Conservation (phyloP, 92 coral and sea anemone species). For the Epizoanthus fatuus region DNA sequence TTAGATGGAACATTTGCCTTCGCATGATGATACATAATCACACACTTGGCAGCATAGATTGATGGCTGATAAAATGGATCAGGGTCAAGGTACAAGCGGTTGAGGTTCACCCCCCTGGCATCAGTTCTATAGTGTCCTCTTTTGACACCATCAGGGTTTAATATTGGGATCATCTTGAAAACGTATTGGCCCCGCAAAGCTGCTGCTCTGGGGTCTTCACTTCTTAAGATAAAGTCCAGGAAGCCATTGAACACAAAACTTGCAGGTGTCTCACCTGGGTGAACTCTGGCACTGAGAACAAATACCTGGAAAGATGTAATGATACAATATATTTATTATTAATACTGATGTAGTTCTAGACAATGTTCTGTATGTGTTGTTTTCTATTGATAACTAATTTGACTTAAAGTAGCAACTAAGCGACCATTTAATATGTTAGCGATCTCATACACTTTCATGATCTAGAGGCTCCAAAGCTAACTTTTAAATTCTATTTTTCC, state of each 20-base stretch:
- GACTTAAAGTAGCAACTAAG: too few species aligned
- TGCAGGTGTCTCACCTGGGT: constrained; percentile 99
- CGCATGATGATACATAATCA: constrained; percentile 78
- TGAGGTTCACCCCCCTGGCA: constrained; percentile 91
- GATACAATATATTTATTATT: background rate
- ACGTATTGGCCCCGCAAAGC: constrained; percentile 85
- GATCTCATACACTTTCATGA: too few species aligned
- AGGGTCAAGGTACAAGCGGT: constrained; percentile 95
- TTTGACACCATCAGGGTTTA: constrained; percentile 98
- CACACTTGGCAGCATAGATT: constrained; percentile 87
- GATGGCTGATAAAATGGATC: constrained; percentile 89
- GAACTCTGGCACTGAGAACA: constrained; percentile 95
- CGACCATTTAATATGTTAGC: too few species aligned
- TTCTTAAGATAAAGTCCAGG: constrained; percentile 86
- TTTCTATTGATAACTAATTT: too few species aligned
- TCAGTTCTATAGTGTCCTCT: constrained; percentile 98
- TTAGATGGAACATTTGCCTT: constrained; percentile 25
- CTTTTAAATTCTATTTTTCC: too few species aligned
- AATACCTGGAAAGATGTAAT: constrained; percentile 75
- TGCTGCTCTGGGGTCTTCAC: constrained; percentile 91
- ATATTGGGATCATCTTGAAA: constrained; percentile 93
- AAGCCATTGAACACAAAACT: constrained; percentile 99
- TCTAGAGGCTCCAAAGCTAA: too few species aligned
- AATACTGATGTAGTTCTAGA: too few species aligned
- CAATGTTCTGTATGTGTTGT: too few species aligned